phyloP scores from a whole-genome alignment of 2,888 invertebrate species.

The Camponotus fellah region DNA sequence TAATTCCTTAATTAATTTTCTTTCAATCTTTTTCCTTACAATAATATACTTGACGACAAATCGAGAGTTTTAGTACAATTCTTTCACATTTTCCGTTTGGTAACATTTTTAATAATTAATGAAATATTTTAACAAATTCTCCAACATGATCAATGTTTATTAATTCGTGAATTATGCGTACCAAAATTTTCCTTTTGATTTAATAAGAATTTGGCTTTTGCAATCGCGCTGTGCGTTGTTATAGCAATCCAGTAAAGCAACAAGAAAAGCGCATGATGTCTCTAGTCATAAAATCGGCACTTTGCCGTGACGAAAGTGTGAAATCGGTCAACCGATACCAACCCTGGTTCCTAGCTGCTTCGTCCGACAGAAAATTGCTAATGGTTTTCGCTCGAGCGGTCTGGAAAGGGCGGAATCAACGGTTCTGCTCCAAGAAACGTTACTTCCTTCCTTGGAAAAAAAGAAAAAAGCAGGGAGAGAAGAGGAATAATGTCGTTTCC shows the following conservation, averaged over 20 bases:
- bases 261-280: slow-evolving; percentile 12
- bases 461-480: slow-evolving; percentile 36
- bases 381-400: slow-evolving; percentile 61
- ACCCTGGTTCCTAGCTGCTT: slow-evolving; percentile 48
- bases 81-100: background rate
- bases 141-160: background rate
- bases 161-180: background rate
- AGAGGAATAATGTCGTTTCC: slow-evolving; percentile 62
- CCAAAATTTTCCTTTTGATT: background rate
- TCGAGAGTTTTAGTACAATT: background rate
- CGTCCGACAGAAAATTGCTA: slow-evolving; percentile 62
- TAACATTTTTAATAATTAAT: background rate
- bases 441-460: slow-evolving; percentile 52
- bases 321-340: slow-evolving; percentile 60
- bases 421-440: slow-evolving; percentile 57
- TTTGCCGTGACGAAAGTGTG: slow-evolving; percentile 60
- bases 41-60: background rate
- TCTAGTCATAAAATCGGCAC: slow-evolving; percentile 37
- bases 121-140: background rate
- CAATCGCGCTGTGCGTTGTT: background rate
- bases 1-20: background rate
- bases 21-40: background rate
- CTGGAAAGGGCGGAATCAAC: slow-evolving; percentile 62
- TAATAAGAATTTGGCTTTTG: background rate
- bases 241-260: background rate